Evolutionary conservation across 2,888 invertebrate genomes (phyloP).

Genomic region (Ennomos quercinarius): DNA sequence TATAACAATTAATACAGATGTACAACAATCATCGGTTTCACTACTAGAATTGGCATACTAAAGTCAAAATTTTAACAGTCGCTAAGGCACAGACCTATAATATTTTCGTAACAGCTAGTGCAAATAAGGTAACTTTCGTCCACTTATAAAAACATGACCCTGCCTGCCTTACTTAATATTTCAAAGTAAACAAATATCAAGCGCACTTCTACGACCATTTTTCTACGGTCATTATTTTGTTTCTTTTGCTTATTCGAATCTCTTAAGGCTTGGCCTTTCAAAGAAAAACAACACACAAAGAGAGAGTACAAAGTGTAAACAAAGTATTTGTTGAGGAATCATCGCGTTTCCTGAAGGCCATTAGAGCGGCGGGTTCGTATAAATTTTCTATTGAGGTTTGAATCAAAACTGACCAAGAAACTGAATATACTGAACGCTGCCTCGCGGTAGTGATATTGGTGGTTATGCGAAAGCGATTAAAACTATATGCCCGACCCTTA

Average conservation of each 20-base stretch:
- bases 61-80: too few species aligned
- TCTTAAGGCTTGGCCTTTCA: constrained; percentile 1
- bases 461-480: constrained; percentile 7
- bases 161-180: too few species aligned
- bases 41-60: too few species aligned
- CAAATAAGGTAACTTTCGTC: too few species aligned
- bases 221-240: not conserved
- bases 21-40: too few species aligned
- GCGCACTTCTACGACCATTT: too few species aligned
- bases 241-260: constrained; percentile 5
- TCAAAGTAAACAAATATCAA: too few species aligned
- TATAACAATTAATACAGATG: too few species aligned
- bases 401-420: constrained; percentile 18
- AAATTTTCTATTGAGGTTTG: constrained; percentile 26
- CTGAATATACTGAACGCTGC: constrained; percentile 11
- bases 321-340: constrained; percentile 24
- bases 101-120: too few species aligned
- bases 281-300: not conserved
- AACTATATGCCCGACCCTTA: not conserved
- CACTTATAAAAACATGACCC: too few species aligned
- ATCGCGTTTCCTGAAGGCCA: constrained; percentile 14
- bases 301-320: constrained; percentile 13
- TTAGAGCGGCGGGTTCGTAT: constrained; percentile 18
- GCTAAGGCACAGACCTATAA: too few species aligned
- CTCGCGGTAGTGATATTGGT: not conserved